A percentile compares a stretch with the other conserved stretches of the same genome.
These are phyloP conservation scores for Cyphomyrus discorhynchus DNA, from an alignment of 2,113 vertebrate species.

Conservation along the genomic window DNA sequence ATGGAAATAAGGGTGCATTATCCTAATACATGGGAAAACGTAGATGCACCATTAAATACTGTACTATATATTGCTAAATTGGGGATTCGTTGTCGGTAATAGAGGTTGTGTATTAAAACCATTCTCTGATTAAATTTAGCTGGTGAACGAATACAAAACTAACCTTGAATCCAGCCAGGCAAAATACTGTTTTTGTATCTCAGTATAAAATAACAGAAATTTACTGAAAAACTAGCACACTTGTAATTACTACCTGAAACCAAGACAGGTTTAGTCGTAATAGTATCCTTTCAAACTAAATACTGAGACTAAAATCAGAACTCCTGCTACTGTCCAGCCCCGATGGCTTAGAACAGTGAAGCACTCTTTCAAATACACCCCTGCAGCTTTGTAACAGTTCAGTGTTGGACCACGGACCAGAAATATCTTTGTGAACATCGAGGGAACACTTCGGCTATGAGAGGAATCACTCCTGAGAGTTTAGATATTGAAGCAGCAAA, in stretches of 20 bases:
- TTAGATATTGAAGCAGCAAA: not conserved
- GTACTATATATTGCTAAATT: not conserved
- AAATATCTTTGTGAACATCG: not conserved
- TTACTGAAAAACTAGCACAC: slow-evolving; percentile 11
- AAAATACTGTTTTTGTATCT: slow-evolving; percentile 27
- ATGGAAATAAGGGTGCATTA: not conserved
- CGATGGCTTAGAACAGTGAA: not conserved
- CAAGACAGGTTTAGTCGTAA: slow-evolving; percentile 26
- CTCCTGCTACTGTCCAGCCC: slow-evolving; percentile 17
- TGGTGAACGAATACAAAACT: not conserved
- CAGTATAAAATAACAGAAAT: slow-evolving; percentile 34
- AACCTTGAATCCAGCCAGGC: slow-evolving; percentile 24
- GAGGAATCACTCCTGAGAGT: not conserved
- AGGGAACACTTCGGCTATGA: not conserved
- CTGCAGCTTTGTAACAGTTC: not conserved
- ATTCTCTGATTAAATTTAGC: not conserved
- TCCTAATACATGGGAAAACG: not conserved
- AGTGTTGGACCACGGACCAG: not conserved
- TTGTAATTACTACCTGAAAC: slow-evolving; percentile 30
- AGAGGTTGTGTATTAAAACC: not conserved
- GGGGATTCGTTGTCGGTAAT: not conserved
- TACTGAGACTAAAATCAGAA: slow-evolving; percentile 28
- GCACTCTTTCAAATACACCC: not conserved
- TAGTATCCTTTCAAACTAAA: slow-evolving; percentile 31
- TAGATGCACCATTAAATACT: not conserved